These are phyloP conservation scores for Crocallis elinguaria DNA, from an alignment of 2,888 invertebrate species.

Conservation along the genomic window DNA sequence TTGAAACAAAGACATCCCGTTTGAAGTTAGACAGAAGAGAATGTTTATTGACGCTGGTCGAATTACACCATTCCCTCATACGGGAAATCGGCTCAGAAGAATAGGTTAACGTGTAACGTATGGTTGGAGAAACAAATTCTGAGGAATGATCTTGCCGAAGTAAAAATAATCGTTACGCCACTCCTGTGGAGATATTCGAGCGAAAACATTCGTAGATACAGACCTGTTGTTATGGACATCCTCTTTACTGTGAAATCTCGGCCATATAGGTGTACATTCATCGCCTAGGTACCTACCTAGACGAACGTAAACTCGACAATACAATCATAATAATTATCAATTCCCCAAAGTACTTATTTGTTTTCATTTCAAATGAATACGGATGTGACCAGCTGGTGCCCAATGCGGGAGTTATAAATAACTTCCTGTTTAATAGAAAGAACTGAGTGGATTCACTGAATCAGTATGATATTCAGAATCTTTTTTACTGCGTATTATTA, in stretches of 20 bases:
- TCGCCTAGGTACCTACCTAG: neutral
- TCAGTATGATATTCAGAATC: constrained; percentile 34
- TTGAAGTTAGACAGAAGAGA: constrained; percentile 66
- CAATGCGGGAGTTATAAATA: constrained; percentile 38
- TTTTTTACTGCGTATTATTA: constrained; percentile 26
- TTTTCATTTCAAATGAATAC: constrained; percentile 41
- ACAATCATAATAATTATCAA: constrained; percentile 19
- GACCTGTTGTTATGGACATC: constrained; percentile 12
- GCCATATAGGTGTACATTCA: too few relatives aligned
- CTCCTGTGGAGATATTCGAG: constrained; percentile 10
- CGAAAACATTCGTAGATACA: constrained; percentile 12
- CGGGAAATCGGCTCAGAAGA: constrained; percentile 52
- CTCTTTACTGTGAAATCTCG: neutral
- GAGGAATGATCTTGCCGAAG: constrained; percentile 13
- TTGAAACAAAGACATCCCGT: constrained; percentile 55
- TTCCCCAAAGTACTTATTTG: constrained; percentile 48
- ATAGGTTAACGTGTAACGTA: constrained; percentile 55
- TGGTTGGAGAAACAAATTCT: constrained; percentile 36
- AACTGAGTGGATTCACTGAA: constrained; percentile 32
- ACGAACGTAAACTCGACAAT: constrained; percentile 17
- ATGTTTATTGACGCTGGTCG: constrained; percentile 67
- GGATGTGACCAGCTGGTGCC: constrained; percentile 52
- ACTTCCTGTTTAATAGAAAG: constrained; percentile 41
- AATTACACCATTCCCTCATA: constrained; percentile 57
- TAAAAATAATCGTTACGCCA: constrained; percentile 35